phyloP scores from a whole-genome alignment of 92 coral and sea anemone genomes.

The Chrysogorgia sp. region DNA sequence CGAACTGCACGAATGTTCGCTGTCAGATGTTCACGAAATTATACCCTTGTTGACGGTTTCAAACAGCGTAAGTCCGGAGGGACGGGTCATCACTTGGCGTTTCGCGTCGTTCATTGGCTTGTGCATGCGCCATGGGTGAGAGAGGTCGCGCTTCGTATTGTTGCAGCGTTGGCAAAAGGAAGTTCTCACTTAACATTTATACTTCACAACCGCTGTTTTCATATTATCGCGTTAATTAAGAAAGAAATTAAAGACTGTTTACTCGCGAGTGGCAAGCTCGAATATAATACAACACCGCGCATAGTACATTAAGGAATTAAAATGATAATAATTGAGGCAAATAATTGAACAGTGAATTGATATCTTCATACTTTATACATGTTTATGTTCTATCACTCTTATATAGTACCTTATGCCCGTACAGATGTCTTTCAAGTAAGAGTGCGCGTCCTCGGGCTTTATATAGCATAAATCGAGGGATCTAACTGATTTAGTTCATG shows the following conservation, averaged over 20 bases:
- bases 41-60: conserved; percentile 17
- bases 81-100: neutral
- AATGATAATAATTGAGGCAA: too few relatives aligned
- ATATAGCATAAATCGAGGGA: too few relatives aligned
- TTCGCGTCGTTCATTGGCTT: conserved; percentile 14
- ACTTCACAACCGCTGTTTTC: conserved; percentile 8
- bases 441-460: too few relatives aligned
- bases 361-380: too few relatives aligned
- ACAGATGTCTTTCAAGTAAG: too few relatives aligned
- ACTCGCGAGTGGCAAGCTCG: too few relatives aligned
- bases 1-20: neutral
- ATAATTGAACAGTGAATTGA: too few relatives aligned
- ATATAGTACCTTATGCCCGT: too few relatives aligned
- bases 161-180: conserved; percentile 10
- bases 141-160: conserved; percentile 1
- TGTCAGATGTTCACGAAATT: conserved; percentile 5
- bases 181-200: conserved; percentile 13
- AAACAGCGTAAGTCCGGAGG: neutral
- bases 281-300: too few relatives aligned
- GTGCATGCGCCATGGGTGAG: neutral
- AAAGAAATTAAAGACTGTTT: neutral
- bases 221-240: neutral
- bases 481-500: too few relatives aligned
- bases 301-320: too few relatives aligned
- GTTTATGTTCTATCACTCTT: too few relatives aligned